Conservation (phyloP, 2,797 vertebrate genomes). For the Spheniscus humboldti region DNA sequence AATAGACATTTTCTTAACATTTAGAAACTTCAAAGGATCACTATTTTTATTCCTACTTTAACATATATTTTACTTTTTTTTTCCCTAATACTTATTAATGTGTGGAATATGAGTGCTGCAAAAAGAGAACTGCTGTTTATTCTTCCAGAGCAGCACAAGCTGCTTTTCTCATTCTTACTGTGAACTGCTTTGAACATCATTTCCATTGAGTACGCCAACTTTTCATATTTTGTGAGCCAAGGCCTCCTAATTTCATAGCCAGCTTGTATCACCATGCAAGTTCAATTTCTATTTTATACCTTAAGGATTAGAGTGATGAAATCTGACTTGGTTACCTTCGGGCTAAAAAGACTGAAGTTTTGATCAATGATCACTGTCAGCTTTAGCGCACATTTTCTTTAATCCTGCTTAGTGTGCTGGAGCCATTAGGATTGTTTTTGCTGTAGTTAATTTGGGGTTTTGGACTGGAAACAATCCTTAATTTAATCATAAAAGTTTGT, state of each 20-base stretch:
- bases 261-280: slow-evolving; percentile 62
- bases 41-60: neutral
- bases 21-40: neutral
- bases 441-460: slow-evolving; percentile 9
- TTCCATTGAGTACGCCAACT: slow-evolving; percentile 67
- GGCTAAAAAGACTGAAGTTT: slow-evolving; percentile 34
- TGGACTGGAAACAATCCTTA: slow-evolving; percentile 22
- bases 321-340: slow-evolving; percentile 44
- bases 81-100: neutral
- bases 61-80: neutral
- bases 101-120: neutral
- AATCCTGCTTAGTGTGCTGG: neutral
- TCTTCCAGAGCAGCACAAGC: slow-evolving; percentile 33
- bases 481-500: slow-evolving; percentile 42
- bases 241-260: slow-evolving; percentile 66
- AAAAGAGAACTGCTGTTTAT: slow-evolving; percentile 28
- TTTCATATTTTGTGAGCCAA: slow-evolving; percentile 57
- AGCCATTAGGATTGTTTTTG: slow-evolving; percentile 28
- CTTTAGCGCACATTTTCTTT: slow-evolving; percentile 38
- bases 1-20: neutral
- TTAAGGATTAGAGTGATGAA: slow-evolving; percentile 59
- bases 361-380: slow-evolving; percentile 54
- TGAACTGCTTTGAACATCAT: slow-evolving; percentile 64
- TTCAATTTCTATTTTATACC: slow-evolving; percentile 59
- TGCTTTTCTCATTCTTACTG: slow-evolving; percentile 65